Conservation (phyloP, 2,113 vertebrate species). For the Garra rufa region DNA sequence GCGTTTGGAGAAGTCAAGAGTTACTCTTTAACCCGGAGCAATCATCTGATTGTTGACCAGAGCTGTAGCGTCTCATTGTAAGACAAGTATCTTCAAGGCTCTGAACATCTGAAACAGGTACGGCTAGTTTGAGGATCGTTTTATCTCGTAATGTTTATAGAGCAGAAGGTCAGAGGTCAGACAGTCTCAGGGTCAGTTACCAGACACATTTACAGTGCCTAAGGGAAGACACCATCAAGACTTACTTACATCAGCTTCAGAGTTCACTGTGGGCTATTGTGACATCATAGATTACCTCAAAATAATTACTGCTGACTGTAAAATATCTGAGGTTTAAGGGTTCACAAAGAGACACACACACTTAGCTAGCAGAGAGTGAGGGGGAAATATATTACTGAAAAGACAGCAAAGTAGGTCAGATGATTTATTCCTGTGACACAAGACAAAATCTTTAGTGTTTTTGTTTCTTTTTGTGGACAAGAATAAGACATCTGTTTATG, state of each 20-base stretch:
- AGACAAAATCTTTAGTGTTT: too few relatives aligned
- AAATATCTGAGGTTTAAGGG: background rate
- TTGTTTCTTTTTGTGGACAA: too few relatives aligned
- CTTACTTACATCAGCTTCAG: constrained; percentile 3
- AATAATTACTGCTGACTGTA: background rate
- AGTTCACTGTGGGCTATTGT: background rate
- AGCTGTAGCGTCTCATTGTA: background rate
- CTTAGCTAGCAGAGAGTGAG: background rate
- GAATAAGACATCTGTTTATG: too few relatives aligned
- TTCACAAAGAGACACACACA: background rate
- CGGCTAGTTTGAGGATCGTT: background rate
- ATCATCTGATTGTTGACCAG: constrained; percentile 4
- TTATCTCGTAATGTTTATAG: constrained; percentile 20
- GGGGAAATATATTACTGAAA: background rate
- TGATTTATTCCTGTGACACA: background rate
- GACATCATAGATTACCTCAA: constrained; percentile 20
- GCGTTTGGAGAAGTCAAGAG: constrained; percentile 16
- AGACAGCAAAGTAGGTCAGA: background rate
- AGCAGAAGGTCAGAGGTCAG: background rate
- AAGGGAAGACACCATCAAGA: background rate
- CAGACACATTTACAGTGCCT: background rate
- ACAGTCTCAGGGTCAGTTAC: constrained; percentile 3
- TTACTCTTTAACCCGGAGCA: constrained; percentile 26
- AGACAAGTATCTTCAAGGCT: background rate
- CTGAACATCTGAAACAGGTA: background rate